Conservation (phyloP, 2,797 vertebrate genomes). For the Pseudochaenichthys georgianus region DNA sequence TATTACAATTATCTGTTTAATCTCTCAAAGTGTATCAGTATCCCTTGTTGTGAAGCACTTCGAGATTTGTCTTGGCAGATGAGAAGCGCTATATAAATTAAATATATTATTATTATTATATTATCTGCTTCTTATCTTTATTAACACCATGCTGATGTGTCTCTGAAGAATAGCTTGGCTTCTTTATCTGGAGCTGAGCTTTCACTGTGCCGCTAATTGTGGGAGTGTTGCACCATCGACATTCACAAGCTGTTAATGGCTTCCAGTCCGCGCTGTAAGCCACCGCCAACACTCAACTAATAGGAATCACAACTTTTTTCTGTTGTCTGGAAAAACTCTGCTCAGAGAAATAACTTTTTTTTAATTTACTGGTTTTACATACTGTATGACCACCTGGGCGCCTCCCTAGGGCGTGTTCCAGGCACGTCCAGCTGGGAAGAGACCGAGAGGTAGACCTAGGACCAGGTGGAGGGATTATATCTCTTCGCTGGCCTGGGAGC, state of each 20-base stretch:
- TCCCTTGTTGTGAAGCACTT: too few species aligned
- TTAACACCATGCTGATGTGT: conserved; percentile 49
- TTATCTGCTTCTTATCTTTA: conserved; percentile 46
- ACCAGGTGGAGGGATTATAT: too few species aligned
- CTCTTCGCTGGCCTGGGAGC: too few species aligned
- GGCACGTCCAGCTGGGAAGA: too few species aligned
- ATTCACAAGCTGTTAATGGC: conserved; percentile 82
- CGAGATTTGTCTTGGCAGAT: too few species aligned
- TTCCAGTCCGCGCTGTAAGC: conserved; percentile 66
- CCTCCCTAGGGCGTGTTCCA: too few species aligned
- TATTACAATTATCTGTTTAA: too few species aligned
- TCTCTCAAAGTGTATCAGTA: too few species aligned
- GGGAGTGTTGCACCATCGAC: conserved; percentile 65
- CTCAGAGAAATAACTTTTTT: conserved; percentile 11
- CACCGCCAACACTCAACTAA: conserved; percentile 55
- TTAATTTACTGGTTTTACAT: not conserved
- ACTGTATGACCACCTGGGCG: too few species aligned
- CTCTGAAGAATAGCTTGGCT: conserved; percentile 64
- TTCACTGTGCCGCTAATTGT: conserved; percentile 67
- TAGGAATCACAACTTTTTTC: conserved; percentile 40
- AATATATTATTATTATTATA: too few species aligned
- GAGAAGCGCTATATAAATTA: too few species aligned
- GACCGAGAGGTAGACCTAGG: too few species aligned
- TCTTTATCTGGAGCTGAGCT: conserved; percentile 41
- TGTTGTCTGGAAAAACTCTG: conserved; percentile 34